Base-by-base conservation (phyloP, 30 jellyfish, hydroid and myxozoan species). In the Chironex yamaguchii region DNA sequence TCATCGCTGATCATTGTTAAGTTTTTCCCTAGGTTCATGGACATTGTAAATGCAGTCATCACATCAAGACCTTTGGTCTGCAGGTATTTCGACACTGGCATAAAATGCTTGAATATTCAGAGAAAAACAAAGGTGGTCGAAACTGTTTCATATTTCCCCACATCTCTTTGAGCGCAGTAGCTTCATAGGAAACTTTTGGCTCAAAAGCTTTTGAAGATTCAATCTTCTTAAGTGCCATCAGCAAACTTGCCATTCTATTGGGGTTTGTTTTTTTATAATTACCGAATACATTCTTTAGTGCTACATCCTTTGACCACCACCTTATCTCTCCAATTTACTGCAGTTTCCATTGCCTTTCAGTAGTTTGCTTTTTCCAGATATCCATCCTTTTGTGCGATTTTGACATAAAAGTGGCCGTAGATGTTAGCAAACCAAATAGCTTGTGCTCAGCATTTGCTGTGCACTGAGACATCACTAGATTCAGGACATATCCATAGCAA, bases 261-360 rank as follows among this genome's bases (percentile, higher is more conserved):
- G 88, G 77, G 3, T 23, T 4, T 49, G 88, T 54, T 11, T 22
- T 76, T 11, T 52, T 77, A n/a, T 50, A 52, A 6, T 29, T 1
- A 3, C 88, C 62, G 52, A 76, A 76, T 49, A 76, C 13, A 20
- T 49, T 76, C 42, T 27, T 52, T 34, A 76, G 52, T 28, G 62
- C 77, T 1, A 27, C 80, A 76, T 30, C 77, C 52, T 29, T 52
- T 1, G 88, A 76, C 77, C 88, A 76, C 79, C 81, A 76, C 0
- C 81, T 62, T 1, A 77, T 54, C 25, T 54, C 71, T 6, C 71
- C 71, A 54, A 54, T 54, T 32, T 54, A n/a, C 25, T 54, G 71
- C 21, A 54, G 71, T 32, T 54, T 54, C 11, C 25, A 32, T n/a
- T 20, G 71, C 71, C 21, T 54, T 54, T 9, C 71, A n/a, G 21